These are phyloP conservation scores for Lutjanus erythropterus DNA, from an alignment of 2,113 vertebrate species.

Conservation along the genomic window DNA sequence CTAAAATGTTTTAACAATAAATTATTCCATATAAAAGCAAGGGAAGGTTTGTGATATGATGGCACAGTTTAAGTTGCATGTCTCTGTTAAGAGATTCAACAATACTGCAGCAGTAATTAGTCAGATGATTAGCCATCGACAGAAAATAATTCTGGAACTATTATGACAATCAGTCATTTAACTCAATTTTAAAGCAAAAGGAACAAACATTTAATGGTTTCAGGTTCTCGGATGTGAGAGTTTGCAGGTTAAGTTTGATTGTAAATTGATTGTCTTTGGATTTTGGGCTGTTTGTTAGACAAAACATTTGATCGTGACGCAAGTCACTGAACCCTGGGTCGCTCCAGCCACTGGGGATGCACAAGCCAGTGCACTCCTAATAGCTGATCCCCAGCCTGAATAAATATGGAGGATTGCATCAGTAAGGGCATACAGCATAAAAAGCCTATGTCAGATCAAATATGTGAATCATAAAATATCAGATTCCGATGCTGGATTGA, in stretches of 20 bases:
- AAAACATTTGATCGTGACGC: too few relatives aligned
- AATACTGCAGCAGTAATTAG: not conserved
- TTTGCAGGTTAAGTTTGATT: not conserved
- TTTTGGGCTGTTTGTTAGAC: too few relatives aligned
- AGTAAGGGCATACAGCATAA: too few relatives aligned
- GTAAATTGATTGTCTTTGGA: not conserved
- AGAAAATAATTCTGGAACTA: not conserved
- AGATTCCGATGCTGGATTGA: too few relatives aligned
- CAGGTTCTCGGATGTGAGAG: not conserved
- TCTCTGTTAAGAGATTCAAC: not conserved
- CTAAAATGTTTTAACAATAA: too few relatives aligned
- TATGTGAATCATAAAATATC: too few relatives aligned
- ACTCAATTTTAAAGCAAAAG: not conserved
- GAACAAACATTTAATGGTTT: not conserved
- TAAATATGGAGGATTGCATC: too few relatives aligned
- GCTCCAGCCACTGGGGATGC: too few relatives aligned
- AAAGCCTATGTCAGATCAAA: too few relatives aligned
- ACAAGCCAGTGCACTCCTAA: too few relatives aligned
- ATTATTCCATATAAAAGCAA: not conserved
- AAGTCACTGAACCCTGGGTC: too few relatives aligned
- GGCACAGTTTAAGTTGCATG: not conserved
- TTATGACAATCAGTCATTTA: not conserved
- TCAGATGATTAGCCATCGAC: not conserved
- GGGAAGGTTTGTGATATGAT: not conserved
- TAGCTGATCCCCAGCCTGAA: too few relatives aligned